A percentile compares a stretch with the other conserved stretches of the same genome.
Conservation (phyloP, 2,888 invertebrate genomes). For the Ochropleura plecta region DNA sequence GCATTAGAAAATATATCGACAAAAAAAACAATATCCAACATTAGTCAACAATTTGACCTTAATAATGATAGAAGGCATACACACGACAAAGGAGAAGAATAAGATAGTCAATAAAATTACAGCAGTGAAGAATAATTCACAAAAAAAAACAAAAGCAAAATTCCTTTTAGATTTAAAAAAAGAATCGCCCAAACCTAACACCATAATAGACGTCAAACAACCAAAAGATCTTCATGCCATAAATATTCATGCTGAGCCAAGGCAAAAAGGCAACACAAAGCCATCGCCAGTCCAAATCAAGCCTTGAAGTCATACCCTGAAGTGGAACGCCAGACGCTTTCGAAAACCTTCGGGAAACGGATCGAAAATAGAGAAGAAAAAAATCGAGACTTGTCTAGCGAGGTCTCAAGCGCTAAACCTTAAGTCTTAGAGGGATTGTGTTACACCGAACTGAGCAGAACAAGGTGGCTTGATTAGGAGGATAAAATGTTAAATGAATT, state of each 20-base stretch:
- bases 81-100: not conserved
- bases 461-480: constrained; percentile 2
- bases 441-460: constrained; percentile 73
- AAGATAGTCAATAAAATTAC: not conserved
- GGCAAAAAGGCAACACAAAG: constrained; percentile 69
- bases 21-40: not conserved
- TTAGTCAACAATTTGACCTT: not conserved
- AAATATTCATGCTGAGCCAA: constrained; percentile 69
- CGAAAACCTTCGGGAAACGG: constrained; percentile 84
- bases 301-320: constrained; percentile 79
- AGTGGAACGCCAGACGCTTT: constrained; percentile 88
- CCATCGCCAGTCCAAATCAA: constrained; percentile 67
- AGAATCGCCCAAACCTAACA: not conserved
- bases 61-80: not conserved
- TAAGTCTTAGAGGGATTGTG: constrained; percentile 74
- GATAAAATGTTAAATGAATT: not conserved
- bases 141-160: not conserved
- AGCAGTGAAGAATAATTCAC: not conserved
- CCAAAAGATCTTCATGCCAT: constrained; percentile 54
- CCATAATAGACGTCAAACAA: constrained; percentile 41
- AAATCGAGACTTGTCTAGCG: constrained; percentile 89
- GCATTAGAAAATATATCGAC: not conserved
- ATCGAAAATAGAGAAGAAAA: constrained; percentile 89
- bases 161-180: not conserved
- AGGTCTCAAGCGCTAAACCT: constrained; percentile 85